phyloP scores from a whole-genome alignment of 2,888 invertebrate genomes.

The Drosophila mimetica region DNA sequence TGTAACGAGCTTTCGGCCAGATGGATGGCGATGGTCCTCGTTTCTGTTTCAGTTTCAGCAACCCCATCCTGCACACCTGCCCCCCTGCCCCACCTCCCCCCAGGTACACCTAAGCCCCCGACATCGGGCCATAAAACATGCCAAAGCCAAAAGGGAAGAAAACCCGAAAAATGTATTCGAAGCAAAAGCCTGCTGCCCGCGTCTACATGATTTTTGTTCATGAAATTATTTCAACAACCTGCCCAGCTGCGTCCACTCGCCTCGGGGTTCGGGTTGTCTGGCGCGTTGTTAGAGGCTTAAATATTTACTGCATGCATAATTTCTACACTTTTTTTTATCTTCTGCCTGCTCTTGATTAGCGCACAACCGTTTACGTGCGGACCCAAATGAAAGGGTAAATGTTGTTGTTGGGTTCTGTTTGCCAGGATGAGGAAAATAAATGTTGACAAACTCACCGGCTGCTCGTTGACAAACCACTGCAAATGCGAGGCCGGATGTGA shows the following conservation, averaged over 20 bases:
- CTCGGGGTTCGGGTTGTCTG: conserved; percentile 51
- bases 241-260: conserved; percentile 47
- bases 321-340: conserved; percentile 52
- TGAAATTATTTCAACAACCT: conserved; percentile 71
- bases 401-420: too few relatives aligned
- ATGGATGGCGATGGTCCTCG: conserved; percentile 59
- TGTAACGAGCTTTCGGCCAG: conserved; percentile 74
- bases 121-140: conserved; percentile 70
- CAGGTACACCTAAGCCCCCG: conserved; percentile 51
- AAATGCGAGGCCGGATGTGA: conserved; percentile 91
- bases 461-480: conserved; percentile 92
- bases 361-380: too few relatives aligned
- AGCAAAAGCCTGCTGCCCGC: conserved; percentile 29
- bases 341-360: conserved; percentile 42
- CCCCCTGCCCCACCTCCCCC: conserved; percentile 44
- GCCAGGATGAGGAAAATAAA: conserved; percentile 10
- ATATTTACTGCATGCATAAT: conserved; percentile 78
- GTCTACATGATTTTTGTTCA: conserved; percentile 76
- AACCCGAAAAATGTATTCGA: conserved; percentile 43
- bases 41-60: conserved; percentile 7
- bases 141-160: conserved; percentile 33
- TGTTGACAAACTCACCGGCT: conserved; percentile 86
- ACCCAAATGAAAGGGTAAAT: conserved; percentile 11
- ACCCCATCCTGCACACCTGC: not conserved
- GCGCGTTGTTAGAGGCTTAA: conserved; percentile 69